Conservation (phyloP, 2,113 vertebrate species). For the Spheniscus mendiculus region DNA sequence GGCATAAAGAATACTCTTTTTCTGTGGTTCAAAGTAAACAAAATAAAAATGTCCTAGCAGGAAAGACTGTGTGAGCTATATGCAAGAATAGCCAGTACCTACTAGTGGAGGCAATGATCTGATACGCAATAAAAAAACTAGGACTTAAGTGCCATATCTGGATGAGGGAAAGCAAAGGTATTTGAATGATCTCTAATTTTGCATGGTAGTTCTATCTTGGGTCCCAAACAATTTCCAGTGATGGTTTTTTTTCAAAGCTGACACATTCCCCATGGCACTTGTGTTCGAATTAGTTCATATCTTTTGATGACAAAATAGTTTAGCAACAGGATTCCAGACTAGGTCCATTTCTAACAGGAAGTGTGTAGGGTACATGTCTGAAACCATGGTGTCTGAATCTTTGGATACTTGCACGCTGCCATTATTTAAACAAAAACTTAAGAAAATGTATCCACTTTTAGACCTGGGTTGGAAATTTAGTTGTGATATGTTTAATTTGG, state of each 20-base stretch:
- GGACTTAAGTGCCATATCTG: not conserved
- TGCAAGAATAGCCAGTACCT: not conserved
- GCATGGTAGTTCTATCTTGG: not conserved
- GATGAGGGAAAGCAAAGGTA: not conserved
- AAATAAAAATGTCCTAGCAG: not conserved
- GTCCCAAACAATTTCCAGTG: not conserved
- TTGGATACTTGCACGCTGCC: not conserved
- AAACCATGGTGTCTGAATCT: not conserved
- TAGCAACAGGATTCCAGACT: not conserved
- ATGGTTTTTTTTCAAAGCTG: not conserved
- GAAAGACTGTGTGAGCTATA: not conserved
- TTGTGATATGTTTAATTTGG: not conserved
- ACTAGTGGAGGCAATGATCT: not conserved
- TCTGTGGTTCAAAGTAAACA: not conserved
- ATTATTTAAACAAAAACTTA: not conserved
- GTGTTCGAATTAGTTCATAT: not conserved
- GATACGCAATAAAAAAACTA: not conserved
- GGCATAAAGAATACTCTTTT: not conserved
- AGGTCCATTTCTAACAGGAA: not conserved
- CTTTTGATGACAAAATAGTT: not conserved
- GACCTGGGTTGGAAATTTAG: not conserved
- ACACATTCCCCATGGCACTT: not conserved
- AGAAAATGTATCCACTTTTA: not conserved
- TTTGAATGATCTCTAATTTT: not conserved
- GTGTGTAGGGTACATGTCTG: rapidly evolving